phyloP scores from a whole-genome alignment of 2,797 vertebrate genomes.

The Sebastes kiyomatsui region DNA sequence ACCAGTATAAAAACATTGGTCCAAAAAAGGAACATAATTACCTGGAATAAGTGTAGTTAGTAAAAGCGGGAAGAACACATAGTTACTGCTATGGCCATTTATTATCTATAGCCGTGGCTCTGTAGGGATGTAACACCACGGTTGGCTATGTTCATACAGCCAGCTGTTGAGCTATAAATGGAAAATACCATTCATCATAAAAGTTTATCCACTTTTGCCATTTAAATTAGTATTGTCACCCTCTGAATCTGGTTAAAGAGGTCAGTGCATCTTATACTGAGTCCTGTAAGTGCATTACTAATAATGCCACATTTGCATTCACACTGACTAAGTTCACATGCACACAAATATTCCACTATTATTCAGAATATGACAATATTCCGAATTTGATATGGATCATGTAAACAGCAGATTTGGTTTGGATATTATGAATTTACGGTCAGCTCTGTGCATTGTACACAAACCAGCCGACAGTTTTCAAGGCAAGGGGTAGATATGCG shows the following conservation, averaged over 20 bases:
- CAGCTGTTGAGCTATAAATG: constrained; percentile 26
- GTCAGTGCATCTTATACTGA: not conserved
- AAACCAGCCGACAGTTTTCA: too few relatives aligned
- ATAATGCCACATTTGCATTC: not conserved
- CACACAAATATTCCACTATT: not conserved
- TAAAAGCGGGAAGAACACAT: not conserved
- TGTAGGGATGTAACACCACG: not conserved
- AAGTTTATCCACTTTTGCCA: not conserved
- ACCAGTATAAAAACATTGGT: not conserved
- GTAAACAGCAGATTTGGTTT: accelerated
- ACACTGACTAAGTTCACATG: not conserved
- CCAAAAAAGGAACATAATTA: not conserved
- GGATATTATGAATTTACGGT: too few relatives aligned
- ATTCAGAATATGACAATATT: not conserved
- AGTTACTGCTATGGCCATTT: not conserved
- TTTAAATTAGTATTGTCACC: constrained; percentile 5
- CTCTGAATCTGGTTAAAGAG: constrained; percentile 28
- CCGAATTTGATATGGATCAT: not conserved
- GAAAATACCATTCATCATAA: constrained; percentile 11
- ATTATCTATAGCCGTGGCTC: not conserved
- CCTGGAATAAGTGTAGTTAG: not conserved
- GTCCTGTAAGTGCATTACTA: not conserved
- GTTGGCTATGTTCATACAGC: not conserved
- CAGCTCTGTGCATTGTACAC: too few relatives aligned
- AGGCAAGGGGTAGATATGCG: too few relatives aligned